A percentile compares a stretch with the other conserved stretches of the same genome.
phyloP scores from a whole-genome alignment of 2,888 invertebrate genomes.

The Kuschelorhynchus macadamiae region DNA sequence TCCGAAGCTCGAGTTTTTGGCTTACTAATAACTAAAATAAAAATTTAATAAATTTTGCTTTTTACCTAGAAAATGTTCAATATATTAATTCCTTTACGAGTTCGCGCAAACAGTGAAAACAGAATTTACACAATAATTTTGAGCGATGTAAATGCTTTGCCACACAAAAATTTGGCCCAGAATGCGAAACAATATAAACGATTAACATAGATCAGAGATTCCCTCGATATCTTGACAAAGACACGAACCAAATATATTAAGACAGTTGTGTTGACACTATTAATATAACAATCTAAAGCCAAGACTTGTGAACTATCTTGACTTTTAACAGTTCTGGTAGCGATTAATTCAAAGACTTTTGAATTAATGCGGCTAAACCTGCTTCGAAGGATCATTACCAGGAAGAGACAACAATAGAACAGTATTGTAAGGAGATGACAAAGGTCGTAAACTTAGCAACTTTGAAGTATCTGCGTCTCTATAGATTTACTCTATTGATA shows the following conservation, averaged over 20 bases:
- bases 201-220: not conserved
- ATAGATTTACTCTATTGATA: constrained; percentile 34
- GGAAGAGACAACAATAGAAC: constrained; percentile 25
- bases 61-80: too few relatives aligned
- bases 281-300: not conserved
- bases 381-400: constrained; percentile 33
- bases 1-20: too few relatives aligned
- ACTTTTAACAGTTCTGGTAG: constrained; percentile 20
- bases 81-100: too few relatives aligned
- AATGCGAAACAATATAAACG: not conserved
- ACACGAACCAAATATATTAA: not conserved
- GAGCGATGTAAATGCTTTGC: too few relatives aligned
- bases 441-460: constrained; percentile 42
- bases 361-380: constrained; percentile 33
- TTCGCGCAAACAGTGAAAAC: too few relatives aligned
- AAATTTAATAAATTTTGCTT: too few relatives aligned
- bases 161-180: too few relatives aligned
- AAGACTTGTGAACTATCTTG: constrained; percentile 4
- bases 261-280: constrained; percentile 3
- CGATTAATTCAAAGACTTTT: constrained; percentile 35
- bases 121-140: too few relatives aligned
- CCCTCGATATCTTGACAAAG: not conserved
- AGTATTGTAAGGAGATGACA: constrained; percentile 35
- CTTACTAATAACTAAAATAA: too few relatives aligned
- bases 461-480: constrained; percentile 30